Percentiles rank a stretch among this genome's conserved stretches.
Evolutionary conservation across 2,113 vertebrate genomes (phyloP).

Genomic region (Erythrocercus mccallii): DNA sequence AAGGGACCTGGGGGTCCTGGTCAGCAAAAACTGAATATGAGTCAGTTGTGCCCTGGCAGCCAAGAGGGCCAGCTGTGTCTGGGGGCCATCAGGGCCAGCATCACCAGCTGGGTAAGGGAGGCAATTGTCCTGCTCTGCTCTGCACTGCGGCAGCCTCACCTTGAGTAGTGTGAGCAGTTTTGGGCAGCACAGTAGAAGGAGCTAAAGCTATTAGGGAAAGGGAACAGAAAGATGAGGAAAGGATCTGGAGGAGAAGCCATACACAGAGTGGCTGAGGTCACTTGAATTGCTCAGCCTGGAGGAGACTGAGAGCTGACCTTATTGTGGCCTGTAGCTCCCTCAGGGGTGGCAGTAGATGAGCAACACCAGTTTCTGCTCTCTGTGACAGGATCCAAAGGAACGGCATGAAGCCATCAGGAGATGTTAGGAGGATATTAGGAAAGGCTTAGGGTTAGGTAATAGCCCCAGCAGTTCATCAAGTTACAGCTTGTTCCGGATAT

Average conservation of each 20-base stretch:
- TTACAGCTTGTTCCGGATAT: not conserved
- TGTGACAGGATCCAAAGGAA: not conserved
- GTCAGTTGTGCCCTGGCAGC: not conserved
- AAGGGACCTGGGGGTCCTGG: not conserved
- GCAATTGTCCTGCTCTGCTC: not conserved
- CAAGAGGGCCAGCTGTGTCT: accelerated
- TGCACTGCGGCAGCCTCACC: not conserved
- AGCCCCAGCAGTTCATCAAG: not conserved
- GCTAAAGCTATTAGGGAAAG: not conserved
- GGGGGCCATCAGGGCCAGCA: not conserved
- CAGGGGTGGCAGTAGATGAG: not conserved
- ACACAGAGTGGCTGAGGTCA: not conserved
- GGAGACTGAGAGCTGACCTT: not conserved
- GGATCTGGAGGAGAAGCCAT: not conserved
- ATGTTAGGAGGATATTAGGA: not conserved
- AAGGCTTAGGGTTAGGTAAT: not conserved
- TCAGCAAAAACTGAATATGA: not conserved
- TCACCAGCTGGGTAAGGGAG: accelerated
- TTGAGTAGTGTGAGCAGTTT: not conserved
- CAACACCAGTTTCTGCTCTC: not conserved
- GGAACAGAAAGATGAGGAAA: not conserved
- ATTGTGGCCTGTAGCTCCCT: not conserved
- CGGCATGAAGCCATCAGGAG: not conserved
- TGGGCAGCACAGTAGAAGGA: not conserved
- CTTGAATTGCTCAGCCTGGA: not conserved